phyloP scores from a whole-genome alignment of 2,797 vertebrate genomes.

The Aulostomus chinensis region DNA sequence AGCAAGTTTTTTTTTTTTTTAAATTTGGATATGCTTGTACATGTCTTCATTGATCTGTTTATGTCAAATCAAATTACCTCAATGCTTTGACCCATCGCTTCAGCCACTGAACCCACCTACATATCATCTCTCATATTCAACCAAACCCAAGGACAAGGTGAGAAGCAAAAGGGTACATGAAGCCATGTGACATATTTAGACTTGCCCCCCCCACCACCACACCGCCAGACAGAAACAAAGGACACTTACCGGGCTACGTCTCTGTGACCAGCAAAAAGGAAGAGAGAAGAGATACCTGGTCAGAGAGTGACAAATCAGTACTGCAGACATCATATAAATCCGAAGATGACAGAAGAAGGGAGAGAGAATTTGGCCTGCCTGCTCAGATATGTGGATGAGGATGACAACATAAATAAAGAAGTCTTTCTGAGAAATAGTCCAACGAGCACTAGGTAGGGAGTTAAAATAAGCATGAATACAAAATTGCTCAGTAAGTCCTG shows the following conservation, averaged over 20 bases:
- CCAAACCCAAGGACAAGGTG: neutral
- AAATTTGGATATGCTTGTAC: too few species aligned
- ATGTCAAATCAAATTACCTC: slow-evolving; percentile 1
- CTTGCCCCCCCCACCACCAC: neutral
- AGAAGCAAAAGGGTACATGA: slow-evolving; percentile 16
- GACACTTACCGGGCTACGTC: slow-evolving; percentile 97
- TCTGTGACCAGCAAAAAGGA: slow-evolving; percentile 98
- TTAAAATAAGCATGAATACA: slow-evolving; percentile 4
- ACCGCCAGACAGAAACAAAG: neutral
- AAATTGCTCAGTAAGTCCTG: too few species aligned
- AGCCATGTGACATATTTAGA: neutral
- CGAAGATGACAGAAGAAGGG: slow-evolving; percentile 18
- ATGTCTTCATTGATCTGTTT: neutral
- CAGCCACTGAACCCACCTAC: slow-evolving; percentile 3
- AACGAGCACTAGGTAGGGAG: neutral
- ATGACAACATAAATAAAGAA: neutral
- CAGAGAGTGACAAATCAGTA: slow-evolving; percentile 95
- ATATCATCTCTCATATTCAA: slow-evolving; percentile 8
- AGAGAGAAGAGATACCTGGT: slow-evolving; percentile 99
- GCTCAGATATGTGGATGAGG: slow-evolving; percentile 7
- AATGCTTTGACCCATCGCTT: slow-evolving; percentile 10
- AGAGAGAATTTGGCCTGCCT: slow-evolving; percentile 2
- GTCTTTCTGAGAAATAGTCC: neutral
- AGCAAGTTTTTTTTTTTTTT: neutral
- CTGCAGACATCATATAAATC: slow-evolving; percentile 66